Evolutionary conservation across 2,797 vertebrate species (phyloP).

Genomic region (Odontamblyopus rebecca): DNA sequence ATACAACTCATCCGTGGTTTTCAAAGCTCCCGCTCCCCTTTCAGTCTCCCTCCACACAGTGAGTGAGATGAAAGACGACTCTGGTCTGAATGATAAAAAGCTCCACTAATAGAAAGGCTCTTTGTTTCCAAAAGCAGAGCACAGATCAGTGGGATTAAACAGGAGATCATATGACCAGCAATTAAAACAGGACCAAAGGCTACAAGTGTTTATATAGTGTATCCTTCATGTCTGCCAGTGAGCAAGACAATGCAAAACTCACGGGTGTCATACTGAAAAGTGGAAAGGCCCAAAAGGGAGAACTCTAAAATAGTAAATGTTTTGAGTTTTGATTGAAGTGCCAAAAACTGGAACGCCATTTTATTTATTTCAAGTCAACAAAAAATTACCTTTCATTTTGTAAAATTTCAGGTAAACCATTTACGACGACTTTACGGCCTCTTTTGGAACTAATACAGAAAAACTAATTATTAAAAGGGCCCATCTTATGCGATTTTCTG

Average conservation of each 20-base stretch:
- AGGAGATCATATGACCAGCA: constrained; percentile 42
- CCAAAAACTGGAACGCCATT: no score
- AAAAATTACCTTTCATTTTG: no score
- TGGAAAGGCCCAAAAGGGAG: neutral
- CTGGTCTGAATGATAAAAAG: neutral
- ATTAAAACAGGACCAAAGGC: constrained; percentile 45
- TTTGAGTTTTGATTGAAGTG: neutral
- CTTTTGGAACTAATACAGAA: no score
- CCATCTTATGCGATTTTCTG: no score
- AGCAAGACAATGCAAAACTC: constrained; percentile 27
- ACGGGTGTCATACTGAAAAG: constrained; percentile 3
- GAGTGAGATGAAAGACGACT: constrained; percentile 9
- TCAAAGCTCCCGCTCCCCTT: neutral
- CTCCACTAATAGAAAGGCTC: constrained; percentile 8
- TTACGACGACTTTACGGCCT: no score
- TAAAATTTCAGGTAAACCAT: no score
- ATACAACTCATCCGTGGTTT: neutral
- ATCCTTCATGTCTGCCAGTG: constrained; percentile 47
- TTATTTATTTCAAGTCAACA: no score
- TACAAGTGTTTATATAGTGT: constrained; percentile 20
- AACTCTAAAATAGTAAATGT: neutral
- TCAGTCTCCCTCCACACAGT: neutral
- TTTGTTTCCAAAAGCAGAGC: constrained; percentile 40
- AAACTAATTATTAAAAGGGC: no score
- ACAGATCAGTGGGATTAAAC: constrained; percentile 48